These are phyloP conservation scores for Drosophila sordidapex DNA, from an alignment of 2,888 invertebrate genomes.

Conservation along the genomic window DNA sequence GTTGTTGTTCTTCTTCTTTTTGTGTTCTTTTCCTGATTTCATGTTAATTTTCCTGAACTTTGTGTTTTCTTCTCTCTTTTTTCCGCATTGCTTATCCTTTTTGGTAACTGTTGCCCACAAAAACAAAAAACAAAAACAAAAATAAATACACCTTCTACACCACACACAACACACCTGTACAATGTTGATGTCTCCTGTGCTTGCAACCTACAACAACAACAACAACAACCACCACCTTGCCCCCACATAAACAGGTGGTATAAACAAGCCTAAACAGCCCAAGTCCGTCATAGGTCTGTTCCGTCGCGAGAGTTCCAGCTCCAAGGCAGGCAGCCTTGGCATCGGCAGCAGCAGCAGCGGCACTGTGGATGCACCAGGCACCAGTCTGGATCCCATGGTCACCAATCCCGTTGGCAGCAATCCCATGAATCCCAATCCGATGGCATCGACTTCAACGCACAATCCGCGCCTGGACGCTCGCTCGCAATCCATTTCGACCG, in stretches of 20 bases:
- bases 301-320: slow-evolving; percentile 92
- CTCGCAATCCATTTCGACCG: slow-evolving; percentile 80
- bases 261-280: slow-evolving; percentile 93
- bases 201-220: slow-evolving; percentile 33
- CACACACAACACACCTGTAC: slow-evolving; percentile 24
- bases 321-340: slow-evolving; percentile 86
- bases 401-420: slow-evolving; percentile 83
- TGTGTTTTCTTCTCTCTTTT: slow-evolving; percentile 74
- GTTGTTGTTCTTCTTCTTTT: slow-evolving; percentile 21
- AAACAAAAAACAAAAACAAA: slow-evolving; percentile 13
- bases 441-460: slow-evolving; percentile 71
- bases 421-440: slow-evolving; percentile 78
- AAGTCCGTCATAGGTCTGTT: slow-evolving; percentile 96
- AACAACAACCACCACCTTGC: slow-evolving; percentile 16
- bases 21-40: slow-evolving; percentile 50
- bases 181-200: slow-evolving; percentile 35
- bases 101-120: slow-evolving; percentile 71
- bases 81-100: slow-evolving; percentile 67
- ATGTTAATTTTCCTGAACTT: slow-evolving; percentile 65
- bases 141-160: slow-evolving; percentile 14
- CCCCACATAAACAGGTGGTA: slow-evolving; percentile 88
- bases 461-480: slow-evolving; percentile 82
- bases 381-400: slow-evolving; percentile 86
- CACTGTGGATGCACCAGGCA: slow-evolving; percentile 84
- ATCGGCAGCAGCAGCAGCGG: slow-evolving; percentile 84